Percentiles rank a stretch among this genome's conserved stretches.
phyloP scores from a whole-genome alignment of 2,113 vertebrate species.

The Amphilophus citrinellus region DNA sequence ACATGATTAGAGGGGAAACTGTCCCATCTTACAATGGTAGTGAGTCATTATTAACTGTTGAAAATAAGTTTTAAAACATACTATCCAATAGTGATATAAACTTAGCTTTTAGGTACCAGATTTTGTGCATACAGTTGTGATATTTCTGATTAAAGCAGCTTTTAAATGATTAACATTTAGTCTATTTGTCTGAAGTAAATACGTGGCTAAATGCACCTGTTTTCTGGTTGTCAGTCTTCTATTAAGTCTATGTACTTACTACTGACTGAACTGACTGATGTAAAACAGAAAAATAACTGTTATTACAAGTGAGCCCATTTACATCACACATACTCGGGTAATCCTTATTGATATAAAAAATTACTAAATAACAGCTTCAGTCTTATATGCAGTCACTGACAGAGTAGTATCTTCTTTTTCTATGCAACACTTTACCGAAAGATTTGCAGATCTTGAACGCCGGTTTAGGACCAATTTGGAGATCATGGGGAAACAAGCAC shows the following conservation, averaged over 20 bases:
- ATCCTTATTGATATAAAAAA: not conserved
- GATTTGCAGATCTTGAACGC: not conserved
- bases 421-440: not conserved
- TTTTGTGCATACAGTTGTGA: not conserved
- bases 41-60: too few species aligned
- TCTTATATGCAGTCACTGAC: not conserved
- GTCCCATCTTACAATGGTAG: too few species aligned
- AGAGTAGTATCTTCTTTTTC: not conserved
- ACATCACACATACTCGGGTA: not conserved
- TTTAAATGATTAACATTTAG: not conserved
- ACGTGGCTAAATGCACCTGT: not conserved
- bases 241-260: not conserved
- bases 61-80: too few species aligned
- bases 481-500: not conserved
- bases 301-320: not conserved
- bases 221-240: not conserved
- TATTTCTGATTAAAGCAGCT: not conserved
- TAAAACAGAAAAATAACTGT: rapidly evolving
- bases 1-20: not conserved
- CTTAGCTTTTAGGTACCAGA: not conserved
- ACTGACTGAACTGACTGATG: not conserved
- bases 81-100: not conserved
- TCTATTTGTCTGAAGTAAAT: not conserved
- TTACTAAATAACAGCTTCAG: not conserved
- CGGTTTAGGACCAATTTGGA: not conserved